Conservation (phyloP, 2,113 vertebrate species). For the Gnathochromis pfefferi region DNA sequence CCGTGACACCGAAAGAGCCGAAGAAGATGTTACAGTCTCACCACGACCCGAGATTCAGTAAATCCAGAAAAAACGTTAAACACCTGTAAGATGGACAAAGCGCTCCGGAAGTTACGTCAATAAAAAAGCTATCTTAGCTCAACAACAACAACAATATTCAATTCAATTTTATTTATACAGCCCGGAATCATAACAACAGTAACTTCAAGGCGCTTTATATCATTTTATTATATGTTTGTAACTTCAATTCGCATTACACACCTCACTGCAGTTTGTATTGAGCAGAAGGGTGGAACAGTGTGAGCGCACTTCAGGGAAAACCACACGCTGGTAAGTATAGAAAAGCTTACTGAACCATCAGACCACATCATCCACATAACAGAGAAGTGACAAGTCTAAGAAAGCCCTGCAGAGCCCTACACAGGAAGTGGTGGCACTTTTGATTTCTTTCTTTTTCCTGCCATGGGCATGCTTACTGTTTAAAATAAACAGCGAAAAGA, state of each 20-base stretch:
- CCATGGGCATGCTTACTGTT: accelerated
- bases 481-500: accelerated
- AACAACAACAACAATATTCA: accelerated
- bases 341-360: background rate
- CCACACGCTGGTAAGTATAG: accelerated
- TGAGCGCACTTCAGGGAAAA: background rate
- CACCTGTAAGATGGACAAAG: accelerated
- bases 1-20: accelerated
- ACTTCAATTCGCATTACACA: background rate
- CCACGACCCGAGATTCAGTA: accelerated
- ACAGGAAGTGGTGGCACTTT: background rate
- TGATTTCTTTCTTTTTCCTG: background rate
- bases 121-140: accelerated
- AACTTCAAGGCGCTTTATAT: accelerated
- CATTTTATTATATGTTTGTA: accelerated
- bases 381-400: background rate
- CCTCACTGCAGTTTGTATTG: background rate
- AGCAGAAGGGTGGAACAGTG: accelerated
- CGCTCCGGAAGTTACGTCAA: accelerated
- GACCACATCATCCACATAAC: background rate
- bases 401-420: background rate
- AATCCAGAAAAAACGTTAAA: accelerated
- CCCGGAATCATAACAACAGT: accelerated
- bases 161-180: background rate
- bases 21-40: background rate